Evolutionary conservation across 2,113 vertebrate genomes (phyloP).

Genomic region (Aspiorhynchus laticeps): DNA sequence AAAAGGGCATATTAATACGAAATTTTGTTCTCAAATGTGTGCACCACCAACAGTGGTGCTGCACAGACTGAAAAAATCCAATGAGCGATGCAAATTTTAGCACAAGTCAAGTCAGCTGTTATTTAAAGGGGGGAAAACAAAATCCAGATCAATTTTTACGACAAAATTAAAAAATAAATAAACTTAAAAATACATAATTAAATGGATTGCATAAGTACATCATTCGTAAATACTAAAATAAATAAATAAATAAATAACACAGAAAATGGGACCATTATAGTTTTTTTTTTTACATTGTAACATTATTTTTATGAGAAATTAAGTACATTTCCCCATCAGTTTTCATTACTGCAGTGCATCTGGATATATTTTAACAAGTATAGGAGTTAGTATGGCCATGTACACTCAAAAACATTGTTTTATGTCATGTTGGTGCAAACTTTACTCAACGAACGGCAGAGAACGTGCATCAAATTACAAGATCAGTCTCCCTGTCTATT

Average conservation of each 20-base stretch:
- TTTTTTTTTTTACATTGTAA: background rate
- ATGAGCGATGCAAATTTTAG: background rate
- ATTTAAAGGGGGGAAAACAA: background rate
- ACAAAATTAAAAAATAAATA: background rate
- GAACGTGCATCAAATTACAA: conserved; percentile 5
- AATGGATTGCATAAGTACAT: background rate
- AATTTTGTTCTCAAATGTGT: background rate
- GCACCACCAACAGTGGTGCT: background rate
- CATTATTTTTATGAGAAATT: background rate
- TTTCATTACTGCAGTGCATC: background rate
- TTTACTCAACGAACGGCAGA: background rate
- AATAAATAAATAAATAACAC: background rate
- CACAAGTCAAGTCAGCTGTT: background rate
- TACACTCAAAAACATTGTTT: background rate
- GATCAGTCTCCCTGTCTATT: conserved; percentile 3
- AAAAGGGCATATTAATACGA: background rate
- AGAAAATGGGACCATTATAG: background rate
- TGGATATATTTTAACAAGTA: background rate
- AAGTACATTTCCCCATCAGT: background rate
- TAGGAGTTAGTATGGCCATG: background rate
- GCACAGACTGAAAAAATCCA: background rate
- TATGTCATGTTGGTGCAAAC: background rate
- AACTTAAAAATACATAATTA: background rate
- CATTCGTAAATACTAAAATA: background rate
- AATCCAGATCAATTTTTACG: background rate